Conservation (phyloP, 2,888 invertebrate species). For the Idaea aversata region DNA sequence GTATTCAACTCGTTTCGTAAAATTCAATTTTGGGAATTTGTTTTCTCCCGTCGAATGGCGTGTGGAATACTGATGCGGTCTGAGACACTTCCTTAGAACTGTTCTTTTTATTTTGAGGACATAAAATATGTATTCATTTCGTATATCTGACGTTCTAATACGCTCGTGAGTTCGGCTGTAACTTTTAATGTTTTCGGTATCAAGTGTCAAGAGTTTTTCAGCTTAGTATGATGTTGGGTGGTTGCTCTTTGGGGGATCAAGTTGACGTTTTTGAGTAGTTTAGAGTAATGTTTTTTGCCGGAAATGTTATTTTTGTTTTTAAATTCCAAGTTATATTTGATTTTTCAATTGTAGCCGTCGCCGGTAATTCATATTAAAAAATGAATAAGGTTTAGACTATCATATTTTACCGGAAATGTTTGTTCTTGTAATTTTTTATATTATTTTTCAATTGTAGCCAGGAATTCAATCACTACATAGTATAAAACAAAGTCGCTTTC, state of each 20-base stretch:
- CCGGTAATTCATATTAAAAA: too few species aligned
- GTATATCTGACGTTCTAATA: constrained; percentile 47
- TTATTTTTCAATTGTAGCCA: too few species aligned
- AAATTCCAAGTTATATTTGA: too few species aligned
- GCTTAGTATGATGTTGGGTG: background rate
- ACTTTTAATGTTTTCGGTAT: background rate
- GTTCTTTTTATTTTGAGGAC: constrained; percentile 56
- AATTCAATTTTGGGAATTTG: constrained; percentile 81
- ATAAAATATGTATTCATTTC: constrained; percentile 52
- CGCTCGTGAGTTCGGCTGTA: constrained; percentile 8
- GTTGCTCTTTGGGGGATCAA: background rate
- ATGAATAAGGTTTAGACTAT: too few species aligned
- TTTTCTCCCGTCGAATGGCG: constrained; percentile 73
- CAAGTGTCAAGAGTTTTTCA: background rate
- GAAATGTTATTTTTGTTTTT: too few species aligned
- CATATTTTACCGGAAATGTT: too few species aligned
- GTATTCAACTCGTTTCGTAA: constrained; percentile 79
- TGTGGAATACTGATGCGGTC: constrained; percentile 71
- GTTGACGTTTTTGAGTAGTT: background rate
- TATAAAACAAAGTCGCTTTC: too few species aligned
- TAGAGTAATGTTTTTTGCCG: background rate
- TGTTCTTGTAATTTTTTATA: too few species aligned
- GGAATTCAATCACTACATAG: too few species aligned
- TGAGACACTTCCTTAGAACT: constrained; percentile 49
- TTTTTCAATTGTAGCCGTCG: too few species aligned